Base-by-base conservation (phyloP, 2,888 invertebrate species). In the Drosophila picticornis region DNA sequence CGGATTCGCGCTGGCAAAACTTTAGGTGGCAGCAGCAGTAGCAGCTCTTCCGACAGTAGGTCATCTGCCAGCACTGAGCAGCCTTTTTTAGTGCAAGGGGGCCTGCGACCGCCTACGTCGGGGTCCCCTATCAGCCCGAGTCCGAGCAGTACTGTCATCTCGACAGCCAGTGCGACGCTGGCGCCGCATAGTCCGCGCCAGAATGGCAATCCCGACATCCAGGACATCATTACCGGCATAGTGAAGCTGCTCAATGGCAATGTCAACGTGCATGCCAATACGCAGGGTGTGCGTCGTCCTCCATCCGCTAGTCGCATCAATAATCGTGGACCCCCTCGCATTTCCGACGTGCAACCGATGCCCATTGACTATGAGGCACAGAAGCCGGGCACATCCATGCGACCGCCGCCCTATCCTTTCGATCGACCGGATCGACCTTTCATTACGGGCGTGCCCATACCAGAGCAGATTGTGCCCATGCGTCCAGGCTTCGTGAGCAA, bases 151-250 rank as follows among this genome's bases (percentile, higher is more conserved):
- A 82, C 90, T 93, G 92, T 72, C 87, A 91, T 70, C 74, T 91
- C 81, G 84, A 84, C 56, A 72, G 83, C 72, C 92, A 93, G 79
- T 90, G 91, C 88, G 70, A 91, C 92, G 46, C 84, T 77, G 79
- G 67, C 79, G 68, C 85, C 88, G 66, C 91, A 91, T 90, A 90
- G 89, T 83, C 88, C 92, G 0, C 90, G 94, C 25, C 94, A 95
- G 69, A 95, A 95, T 83, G 94, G 95, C 6, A 95, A 95, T 91
- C 95, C 96, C 46, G 97, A 97, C 90, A 97, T 98, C 67, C 97
- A 98, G 92, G 97, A 98, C 88, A 97, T 98, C 36, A 97, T 98
- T 40, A 97, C 97, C 2, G 98, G 98, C 11, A 96, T 98, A 57
- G 97, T 98, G 0, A 97, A 98, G 91, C 92, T 98, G 16, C 93